Percentiles rank a stretch among this genome's conserved stretches.
phyloP scores from a whole-genome alignment of 2,888 invertebrate genomes.

The Eilema caniola region DNA sequence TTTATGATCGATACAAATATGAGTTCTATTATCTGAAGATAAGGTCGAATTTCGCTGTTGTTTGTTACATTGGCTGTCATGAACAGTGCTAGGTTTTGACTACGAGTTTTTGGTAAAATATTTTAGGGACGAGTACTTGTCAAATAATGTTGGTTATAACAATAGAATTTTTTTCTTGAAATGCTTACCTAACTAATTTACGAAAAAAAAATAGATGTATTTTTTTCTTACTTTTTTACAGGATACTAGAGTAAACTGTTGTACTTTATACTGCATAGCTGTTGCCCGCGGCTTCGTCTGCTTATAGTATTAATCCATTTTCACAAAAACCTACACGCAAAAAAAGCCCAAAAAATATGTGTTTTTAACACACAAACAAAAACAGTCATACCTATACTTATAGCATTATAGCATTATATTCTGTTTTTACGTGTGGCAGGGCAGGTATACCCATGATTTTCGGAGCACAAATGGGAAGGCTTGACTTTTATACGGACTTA shows the following conservation, averaged over 20 bases:
- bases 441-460: constrained; percentile 1
- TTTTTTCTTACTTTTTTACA: neutral
- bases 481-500: neutral
- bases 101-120: constrained; percentile 7
- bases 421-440: neutral
- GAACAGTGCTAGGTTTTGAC: constrained; percentile 24
- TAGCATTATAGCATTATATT: neutral
- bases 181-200: neutral
- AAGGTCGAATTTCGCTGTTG: constrained; percentile 48
- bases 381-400: neutral
- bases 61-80: constrained; percentile 41
- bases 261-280: neutral
- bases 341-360: neutral
- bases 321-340: no score
- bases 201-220: neutral
- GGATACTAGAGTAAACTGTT: neutral
- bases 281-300: neutral
- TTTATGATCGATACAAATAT: constrained; percentile 56
- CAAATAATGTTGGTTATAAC: constrained; percentile 3
- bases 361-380: neutral
- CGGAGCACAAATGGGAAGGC: constrained; percentile 1
- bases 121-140: constrained; percentile 5
- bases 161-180: neutral
- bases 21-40: constrained; percentile 46
- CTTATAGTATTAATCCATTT: neutral